phyloP scores from a whole-genome alignment of 2,113 vertebrate genomes.

The Symphodus melops region DNA sequence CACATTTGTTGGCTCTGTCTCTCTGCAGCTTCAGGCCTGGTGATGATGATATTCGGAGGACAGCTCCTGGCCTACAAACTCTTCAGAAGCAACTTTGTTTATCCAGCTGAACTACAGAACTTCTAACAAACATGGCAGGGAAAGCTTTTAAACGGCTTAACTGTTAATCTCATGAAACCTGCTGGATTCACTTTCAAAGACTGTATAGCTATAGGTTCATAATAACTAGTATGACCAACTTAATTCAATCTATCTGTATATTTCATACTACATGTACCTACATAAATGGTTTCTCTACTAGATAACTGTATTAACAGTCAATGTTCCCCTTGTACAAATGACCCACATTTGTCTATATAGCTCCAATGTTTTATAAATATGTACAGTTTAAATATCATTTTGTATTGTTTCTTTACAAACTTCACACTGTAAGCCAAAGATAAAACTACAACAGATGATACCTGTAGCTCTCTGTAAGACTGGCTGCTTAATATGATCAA shows the following conservation, averaged over 20 bases:
- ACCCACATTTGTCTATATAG: slow-evolving; percentile 14
- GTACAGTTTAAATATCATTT: slow-evolving; percentile 68
- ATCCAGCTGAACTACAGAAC: slow-evolving; percentile 87
- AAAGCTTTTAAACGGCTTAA: slow-evolving; percentile 59
- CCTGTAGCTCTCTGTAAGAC: not conserved
- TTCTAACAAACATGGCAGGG: slow-evolving; percentile 80
- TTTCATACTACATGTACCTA: not conserved
- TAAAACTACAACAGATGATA: not conserved
- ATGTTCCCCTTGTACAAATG: slow-evolving; percentile 38
- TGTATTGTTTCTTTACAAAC: slow-evolving; percentile 60
- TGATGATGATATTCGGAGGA: slow-evolving; percentile 90
- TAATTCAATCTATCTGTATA: not conserved
- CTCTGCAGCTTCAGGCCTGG: slow-evolving; percentile 85
- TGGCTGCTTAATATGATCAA: slow-evolving; percentile 5
- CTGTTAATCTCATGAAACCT: slow-evolving; percentile 31
- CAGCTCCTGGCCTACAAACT: slow-evolving; percentile 90
- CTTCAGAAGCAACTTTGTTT: slow-evolving; percentile 91
- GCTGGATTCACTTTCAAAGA: slow-evolving; percentile 3
- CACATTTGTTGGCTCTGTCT: slow-evolving; percentile 20
- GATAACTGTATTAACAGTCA: not conserved
- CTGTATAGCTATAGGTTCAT: not conserved
- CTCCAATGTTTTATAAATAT: slow-evolving; percentile 40
- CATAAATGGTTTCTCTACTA: not conserved
- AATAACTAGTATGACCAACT: not conserved
- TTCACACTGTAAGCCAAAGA: not conserved